Conservation (phyloP, 2,113 vertebrate species). For the Accipiter cooperii region DNA sequence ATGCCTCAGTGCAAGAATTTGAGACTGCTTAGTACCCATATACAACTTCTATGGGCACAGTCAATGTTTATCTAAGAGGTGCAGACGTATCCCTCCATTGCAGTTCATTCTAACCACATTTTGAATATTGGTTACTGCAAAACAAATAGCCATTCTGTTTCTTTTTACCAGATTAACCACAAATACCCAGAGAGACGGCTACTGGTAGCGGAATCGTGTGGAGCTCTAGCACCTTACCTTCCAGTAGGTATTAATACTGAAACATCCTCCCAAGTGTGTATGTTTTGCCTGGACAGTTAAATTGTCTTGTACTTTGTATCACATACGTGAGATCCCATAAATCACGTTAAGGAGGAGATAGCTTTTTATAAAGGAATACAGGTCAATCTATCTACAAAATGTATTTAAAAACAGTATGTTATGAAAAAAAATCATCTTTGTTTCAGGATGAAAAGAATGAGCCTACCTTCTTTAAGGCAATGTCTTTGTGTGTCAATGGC, state of each 20-base stretch:
- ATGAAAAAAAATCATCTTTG: not conserved
- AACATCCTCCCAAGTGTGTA: not conserved
- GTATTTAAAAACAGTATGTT: not conserved
- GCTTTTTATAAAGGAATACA: not conserved
- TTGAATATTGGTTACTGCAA: not conserved
- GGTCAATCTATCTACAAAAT: not conserved
- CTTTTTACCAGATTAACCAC: slow-evolving; percentile 89
- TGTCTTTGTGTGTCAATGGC: not conserved
- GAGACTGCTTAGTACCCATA: not conserved
- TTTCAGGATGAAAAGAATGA: not conserved
- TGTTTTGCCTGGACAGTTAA: not conserved
- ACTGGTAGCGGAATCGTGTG: slow-evolving; percentile 95
- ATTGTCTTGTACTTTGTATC: not conserved
- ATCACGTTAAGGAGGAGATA: not conserved
- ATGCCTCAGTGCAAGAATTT: not conserved
- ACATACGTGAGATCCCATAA: not conserved
- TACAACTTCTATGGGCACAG: not conserved
- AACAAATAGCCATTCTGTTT: not conserved
- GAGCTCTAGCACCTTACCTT: slow-evolving; percentile 94
- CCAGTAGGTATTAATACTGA: slow-evolving; percentile 80
- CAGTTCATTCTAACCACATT: not conserved
- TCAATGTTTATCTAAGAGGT: not conserved
- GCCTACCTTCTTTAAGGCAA: not conserved
- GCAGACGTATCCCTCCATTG: rapidly evolving
- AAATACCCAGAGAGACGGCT: slow-evolving; percentile 97